Conservation (phyloP, 2,113 vertebrate genomes). For the human (Homo sapiens) region DNA sequence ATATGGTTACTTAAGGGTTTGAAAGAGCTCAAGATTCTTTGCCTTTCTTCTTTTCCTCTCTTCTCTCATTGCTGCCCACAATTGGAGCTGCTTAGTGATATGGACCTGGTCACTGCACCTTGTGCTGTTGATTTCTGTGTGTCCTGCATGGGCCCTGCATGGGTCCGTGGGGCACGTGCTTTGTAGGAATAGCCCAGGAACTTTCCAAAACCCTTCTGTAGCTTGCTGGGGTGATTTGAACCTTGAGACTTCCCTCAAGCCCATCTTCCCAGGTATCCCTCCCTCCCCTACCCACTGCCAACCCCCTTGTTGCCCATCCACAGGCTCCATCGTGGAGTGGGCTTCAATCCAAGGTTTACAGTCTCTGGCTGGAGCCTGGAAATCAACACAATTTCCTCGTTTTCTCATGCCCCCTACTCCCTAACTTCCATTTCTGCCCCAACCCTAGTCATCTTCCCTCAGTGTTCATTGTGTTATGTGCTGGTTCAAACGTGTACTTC, state of each 20-base stretch:
- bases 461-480: not conserved
- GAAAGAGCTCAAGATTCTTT: not conserved
- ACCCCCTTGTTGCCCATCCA: too few species aligned
- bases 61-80: not conserved
- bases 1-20: not conserved
- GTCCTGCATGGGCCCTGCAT: not conserved
- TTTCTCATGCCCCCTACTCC: not conserved
- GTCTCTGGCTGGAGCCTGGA: too few species aligned
- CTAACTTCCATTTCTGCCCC: not conserved
- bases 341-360: not conserved
- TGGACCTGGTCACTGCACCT: not conserved
- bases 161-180: not conserved
- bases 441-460: too few species aligned
- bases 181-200: not conserved
- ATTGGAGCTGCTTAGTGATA: accelerated
- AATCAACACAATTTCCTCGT: not conserved
- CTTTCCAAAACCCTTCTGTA: not conserved
- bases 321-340: not conserved
- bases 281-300: accelerated
- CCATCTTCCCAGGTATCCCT: not conserved
- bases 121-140: not conserved
- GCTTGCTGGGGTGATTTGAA: accelerated
- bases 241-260: not conserved
- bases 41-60: not conserved
- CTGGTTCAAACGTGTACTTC: not conserved